Evolutionary conservation across 2,113 vertebrate genomes (phyloP).

Genomic region (Redunca redunca): DNA sequence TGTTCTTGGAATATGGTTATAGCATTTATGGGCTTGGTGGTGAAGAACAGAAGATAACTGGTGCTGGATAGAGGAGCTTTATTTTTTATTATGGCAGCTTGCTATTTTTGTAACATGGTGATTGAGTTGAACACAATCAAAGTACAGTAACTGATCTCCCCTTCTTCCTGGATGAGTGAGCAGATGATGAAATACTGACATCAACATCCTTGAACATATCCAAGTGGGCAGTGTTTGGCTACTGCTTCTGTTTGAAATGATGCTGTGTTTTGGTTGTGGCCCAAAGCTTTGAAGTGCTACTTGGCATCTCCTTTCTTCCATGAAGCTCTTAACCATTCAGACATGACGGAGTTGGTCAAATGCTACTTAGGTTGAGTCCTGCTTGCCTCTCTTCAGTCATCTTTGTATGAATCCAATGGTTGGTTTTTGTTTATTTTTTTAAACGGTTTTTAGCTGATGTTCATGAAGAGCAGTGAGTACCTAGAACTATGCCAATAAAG

Average conservation of each 20-base stretch:
- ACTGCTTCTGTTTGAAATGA: constrained; percentile 66
- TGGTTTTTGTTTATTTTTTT: not conserved
- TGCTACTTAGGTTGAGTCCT: constrained; percentile 56
- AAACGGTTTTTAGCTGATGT: constrained; percentile 77
- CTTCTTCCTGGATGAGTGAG: constrained; percentile 36
- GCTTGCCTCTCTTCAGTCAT: constrained; percentile 65
- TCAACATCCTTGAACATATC: constrained; percentile 3
- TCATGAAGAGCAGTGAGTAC: constrained; percentile 72
- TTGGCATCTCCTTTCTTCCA: constrained; percentile 59
- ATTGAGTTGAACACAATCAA: constrained; percentile 51
- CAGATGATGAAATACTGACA: not conserved
- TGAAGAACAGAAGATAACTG: constrained; percentile 65
- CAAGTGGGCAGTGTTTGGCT: constrained; percentile 66
- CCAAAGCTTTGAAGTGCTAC: constrained; percentile 34
- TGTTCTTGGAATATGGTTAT: constrained; percentile 59
- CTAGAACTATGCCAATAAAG: constrained; percentile 61
- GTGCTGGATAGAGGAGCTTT: constrained; percentile 74
- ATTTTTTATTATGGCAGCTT: constrained; percentile 65
- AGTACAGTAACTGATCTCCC: constrained; percentile 45
- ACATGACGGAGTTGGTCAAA: constrained; percentile 48
- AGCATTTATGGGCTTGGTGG: constrained; percentile 59
- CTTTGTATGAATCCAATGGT: constrained; percentile 57
- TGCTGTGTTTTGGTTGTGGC: constrained; percentile 68
- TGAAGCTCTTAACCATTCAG: constrained; percentile 38
- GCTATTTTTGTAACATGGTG: constrained; percentile 69